Evolutionary conservation across 2,888 invertebrate genomes (phyloP).

Genomic region (Nomada hirtipes): DNA sequence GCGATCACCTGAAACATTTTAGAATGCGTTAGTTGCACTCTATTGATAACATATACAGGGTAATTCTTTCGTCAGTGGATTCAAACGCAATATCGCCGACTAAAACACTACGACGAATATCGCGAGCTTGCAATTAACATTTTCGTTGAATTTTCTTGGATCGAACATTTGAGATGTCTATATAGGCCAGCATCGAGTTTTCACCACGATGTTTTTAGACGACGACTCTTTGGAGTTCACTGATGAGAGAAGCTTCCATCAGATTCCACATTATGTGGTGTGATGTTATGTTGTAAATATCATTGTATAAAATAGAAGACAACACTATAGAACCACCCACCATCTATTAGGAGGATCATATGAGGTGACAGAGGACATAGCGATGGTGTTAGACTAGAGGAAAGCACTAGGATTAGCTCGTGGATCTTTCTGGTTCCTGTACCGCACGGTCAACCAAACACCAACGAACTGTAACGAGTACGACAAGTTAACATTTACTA

Average conservation of each 20-base stretch:
- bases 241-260: not conserved
- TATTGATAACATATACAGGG: not conserved
- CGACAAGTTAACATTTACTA: constrained; percentile 59
- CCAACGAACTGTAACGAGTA: constrained; percentile 94
- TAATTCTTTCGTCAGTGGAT: too few species aligned
- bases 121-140: too few species aligned
- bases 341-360: constrained; percentile 82
- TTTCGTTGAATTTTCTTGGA: too few species aligned
- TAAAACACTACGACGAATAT: too few species aligned
- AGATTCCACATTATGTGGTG: constrained; percentile 13
- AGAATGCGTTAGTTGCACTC: constrained; percentile 27
- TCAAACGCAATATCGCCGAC: too few species aligned
- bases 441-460: constrained; percentile 97
- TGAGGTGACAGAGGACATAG: constrained; percentile 82
- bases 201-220: too few species aligned
- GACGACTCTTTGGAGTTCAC: too few species aligned
- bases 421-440: constrained; percentile 99
- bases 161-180: too few species aligned
- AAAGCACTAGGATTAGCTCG: constrained; percentile 98
- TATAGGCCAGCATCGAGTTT: too few species aligned
- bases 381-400: constrained; percentile 90
- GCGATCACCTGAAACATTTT: constrained; percentile 89
- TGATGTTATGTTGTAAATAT: constrained; percentile 23
- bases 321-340: constrained; percentile 79
- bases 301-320: constrained; percentile 55